These are phyloP conservation scores for Eupsittula cactorum DNA, from an alignment of 2,113 vertebrate genomes.

Conservation along the genomic window DNA sequence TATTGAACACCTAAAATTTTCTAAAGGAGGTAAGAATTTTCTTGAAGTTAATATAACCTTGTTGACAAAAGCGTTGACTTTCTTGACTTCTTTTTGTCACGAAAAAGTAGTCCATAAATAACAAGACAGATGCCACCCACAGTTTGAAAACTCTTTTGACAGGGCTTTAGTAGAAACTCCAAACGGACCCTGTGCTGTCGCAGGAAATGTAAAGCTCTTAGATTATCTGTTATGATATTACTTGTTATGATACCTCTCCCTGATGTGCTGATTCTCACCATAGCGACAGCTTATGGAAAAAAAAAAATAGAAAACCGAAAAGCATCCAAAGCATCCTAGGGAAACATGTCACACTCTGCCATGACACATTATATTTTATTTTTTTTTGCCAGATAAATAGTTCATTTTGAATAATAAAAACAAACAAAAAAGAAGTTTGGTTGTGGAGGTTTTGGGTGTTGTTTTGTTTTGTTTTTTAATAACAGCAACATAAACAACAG, in stretches of 20 bases:
- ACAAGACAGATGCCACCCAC: neutral
- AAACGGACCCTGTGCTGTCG: neutral
- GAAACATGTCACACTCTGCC: neutral
- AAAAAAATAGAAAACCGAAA: neutral
- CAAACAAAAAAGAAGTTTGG: neutral
- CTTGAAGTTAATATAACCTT: neutral
- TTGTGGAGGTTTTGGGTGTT: neutral
- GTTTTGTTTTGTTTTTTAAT: neutral
- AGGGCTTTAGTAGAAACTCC: neutral
- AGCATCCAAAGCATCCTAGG: neutral
- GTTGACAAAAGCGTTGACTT: neutral
- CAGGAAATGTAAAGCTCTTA: neutral
- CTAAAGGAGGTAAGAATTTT: neutral
- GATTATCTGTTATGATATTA: neutral
- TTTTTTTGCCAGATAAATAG: neutral
- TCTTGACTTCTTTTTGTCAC: neutral
- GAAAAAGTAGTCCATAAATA: neutral
- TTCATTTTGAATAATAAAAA: neutral
- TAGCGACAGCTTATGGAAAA: neutral
- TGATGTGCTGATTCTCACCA: neutral
- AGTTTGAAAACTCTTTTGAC: neutral
- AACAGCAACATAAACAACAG: neutral
- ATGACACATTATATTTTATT: neutral
- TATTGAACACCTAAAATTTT: neutral
- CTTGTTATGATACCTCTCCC: neutral